Base-by-base conservation (phyloP, 1,140 invertebrate genomes). In the Periplaneta americana region DNA sequence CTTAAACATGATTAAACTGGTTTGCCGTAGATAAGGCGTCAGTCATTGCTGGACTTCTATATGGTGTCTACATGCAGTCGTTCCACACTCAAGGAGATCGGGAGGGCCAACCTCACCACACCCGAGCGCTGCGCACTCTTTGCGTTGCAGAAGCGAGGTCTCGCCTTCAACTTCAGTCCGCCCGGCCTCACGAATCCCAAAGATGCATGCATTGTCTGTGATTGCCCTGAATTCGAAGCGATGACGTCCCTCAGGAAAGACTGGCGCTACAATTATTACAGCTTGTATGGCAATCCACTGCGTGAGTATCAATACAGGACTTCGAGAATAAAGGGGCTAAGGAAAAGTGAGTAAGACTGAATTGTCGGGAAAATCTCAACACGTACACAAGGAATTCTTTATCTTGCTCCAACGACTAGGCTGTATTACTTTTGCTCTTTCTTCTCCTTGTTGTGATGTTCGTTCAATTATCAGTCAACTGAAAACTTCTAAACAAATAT, bases 81-180 rank as follows among this genome's bases (percentile, higher is more conserved):
- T 8, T 66, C 48, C n/a, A 66, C 5, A n/a, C 22, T 66, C 22
- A 66, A 66, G 28, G n/a, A 9, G 22, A 28, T n/a, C 1, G 48
- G 6, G 22, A 22, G 48, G 4, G 48, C 48, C 2, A 66, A 6
- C 22, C 48, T 66, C 1, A 5, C 15, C 2, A 66, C 17, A 57
- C 85, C 77, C 5, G 57, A 39, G 6, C 89, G 90, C 34, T 94
- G 93, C 84, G 87, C 88, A 78, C 84, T 89, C 78, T 90, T 92
- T 83, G 92, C 90, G 4, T 83, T 88, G 2, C 87, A 89, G 82
- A 92, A 90, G 84, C 90, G 88, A 75, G 92, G 89, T n/a, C 84
- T 94, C 34, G 92, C 92, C 1, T 89, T 93, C 34, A 93, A 93
- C 87, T 93, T 90, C 83, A 90, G 89, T 81, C 88, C 88, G 48